Conservation (phyloP, 1,140 invertebrate species). For the Tribolium madens region DNA sequence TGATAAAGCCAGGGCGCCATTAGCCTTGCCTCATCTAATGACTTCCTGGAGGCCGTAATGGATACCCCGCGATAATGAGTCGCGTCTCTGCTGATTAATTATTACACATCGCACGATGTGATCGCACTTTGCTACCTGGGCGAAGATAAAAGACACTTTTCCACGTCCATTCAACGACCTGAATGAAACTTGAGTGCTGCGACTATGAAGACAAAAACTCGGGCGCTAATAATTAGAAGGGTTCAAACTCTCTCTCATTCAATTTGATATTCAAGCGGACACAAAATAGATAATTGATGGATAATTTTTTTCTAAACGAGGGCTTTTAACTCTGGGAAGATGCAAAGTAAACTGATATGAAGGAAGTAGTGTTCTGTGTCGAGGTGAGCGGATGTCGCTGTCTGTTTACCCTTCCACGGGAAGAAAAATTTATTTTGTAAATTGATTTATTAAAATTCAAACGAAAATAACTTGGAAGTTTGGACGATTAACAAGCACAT, state of each 20-base stretch:
- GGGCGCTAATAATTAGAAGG: constrained; percentile 26
- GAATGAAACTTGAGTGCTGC: constrained; percentile 25
- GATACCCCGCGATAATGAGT: constrained; percentile 59
- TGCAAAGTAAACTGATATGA: constrained; percentile 13
- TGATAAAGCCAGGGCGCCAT: constrained; percentile 21
- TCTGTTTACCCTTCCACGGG: constrained; percentile 5
- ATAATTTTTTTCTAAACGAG: neutral
- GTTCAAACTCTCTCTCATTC: constrained; percentile 24
- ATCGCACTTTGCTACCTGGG: constrained; percentile 43
- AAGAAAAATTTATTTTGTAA: constrained; percentile 6
- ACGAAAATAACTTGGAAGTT: constrained; percentile 5
- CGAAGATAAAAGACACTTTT: constrained; percentile 29
- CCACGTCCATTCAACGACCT: constrained; percentile 7
- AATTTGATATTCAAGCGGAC: constrained; percentile 15
- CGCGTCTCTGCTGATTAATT: constrained; percentile 58
- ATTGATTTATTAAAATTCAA: neutral
- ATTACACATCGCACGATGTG: constrained; percentile 53
- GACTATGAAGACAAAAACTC: constrained; percentile 8
- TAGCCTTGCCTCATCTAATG: constrained; percentile 52
- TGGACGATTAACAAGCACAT: neutral
- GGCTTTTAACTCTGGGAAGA: too few relatives aligned
- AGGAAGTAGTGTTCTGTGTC: constrained; percentile 5
- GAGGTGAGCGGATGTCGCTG: constrained; percentile 5
- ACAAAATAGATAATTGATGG: constrained; percentile 32
- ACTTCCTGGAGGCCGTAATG: constrained; percentile 60